These are phyloP conservation scores for Leistus spinibarbis DNA, from an alignment of 2,888 invertebrate species.

Conservation along the genomic window DNA sequence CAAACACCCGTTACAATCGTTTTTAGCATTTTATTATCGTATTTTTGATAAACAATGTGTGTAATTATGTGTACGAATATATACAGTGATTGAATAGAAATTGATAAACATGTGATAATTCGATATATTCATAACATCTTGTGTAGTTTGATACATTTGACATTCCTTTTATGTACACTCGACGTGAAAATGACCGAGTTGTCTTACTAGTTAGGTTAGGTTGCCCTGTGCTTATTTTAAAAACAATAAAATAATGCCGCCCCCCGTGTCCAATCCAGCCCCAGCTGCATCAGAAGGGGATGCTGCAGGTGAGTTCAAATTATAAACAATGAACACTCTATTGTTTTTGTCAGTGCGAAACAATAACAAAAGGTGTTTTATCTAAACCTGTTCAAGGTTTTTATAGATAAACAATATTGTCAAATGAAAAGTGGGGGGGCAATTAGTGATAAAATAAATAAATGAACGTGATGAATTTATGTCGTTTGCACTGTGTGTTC, in stretches of 20 bases:
- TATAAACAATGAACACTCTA: background rate
- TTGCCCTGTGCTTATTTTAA: constrained; percentile 4
- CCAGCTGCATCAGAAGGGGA: constrained; percentile 30
- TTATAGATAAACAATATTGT: background rate
- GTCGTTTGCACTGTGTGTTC: background rate
- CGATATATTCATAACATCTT: constrained; percentile 30
- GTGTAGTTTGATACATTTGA: constrained; percentile 28
- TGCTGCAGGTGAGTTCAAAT: constrained; percentile 14
- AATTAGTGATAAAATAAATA: no score
- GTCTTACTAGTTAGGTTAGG: constrained; percentile 31
- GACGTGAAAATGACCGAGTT: constrained; percentile 30
- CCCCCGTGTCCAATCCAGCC: constrained; percentile 27
- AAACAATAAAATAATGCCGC: constrained; percentile 33
- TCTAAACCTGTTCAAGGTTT: background rate
- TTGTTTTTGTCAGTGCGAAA: background rate
- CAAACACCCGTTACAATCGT: constrained; percentile 22
- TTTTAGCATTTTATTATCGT: constrained; percentile 27
- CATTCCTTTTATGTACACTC: constrained; percentile 39
- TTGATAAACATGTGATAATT: constrained; percentile 18
- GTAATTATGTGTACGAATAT: constrained; percentile 14
- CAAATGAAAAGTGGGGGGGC: background rate
- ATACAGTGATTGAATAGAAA: constrained; percentile 1
- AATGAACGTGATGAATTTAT: background rate
- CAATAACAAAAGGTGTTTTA: background rate
- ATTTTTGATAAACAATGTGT: constrained; percentile 31